Base-by-base conservation (phyloP, 2,888 invertebrate species). In the Ischnura elegans region DNA sequence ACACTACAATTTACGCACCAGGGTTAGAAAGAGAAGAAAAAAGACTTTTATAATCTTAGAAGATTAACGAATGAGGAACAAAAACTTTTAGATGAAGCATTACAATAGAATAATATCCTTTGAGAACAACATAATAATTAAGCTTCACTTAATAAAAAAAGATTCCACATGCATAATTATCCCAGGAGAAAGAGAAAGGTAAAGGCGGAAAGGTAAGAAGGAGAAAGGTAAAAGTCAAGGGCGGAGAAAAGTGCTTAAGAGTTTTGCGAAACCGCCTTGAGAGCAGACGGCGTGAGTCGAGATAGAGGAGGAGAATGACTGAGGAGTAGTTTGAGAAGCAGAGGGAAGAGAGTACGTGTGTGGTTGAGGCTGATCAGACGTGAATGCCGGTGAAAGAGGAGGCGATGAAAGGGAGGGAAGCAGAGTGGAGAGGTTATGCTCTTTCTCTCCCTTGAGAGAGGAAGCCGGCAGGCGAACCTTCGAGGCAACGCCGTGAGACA, bases 281-380 rank as follows among this genome's bases (percentile, higher is more conserved):
- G 51, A 51, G 86, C 10, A 10, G 45, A 46, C 16, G 86, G 10
- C 13, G 45, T n/a, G 46, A 86, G 46, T 2, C 16, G 43, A n/a
- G n/a, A 55, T 19, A 51, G 87, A 87, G 87, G 36, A 42, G 51
- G 87, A 29, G 55, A 42, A 46, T 42, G 76, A 76, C 76, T 13
- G 76, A 76, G 29, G 36, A 25, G 13, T 8, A 76, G 29, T 76
- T 76, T 8, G 10, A 76, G 76, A 76, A 36, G 36, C 36, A 29
- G 66, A 6, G 36, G 10, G 36, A 76, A 76, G 29, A 0, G 76
- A 29, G 36, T 76, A 25, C 10, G 76, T 36, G 29, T 29, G 29
- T 76, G 76, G 76, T 13, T 29, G 29, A 13, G 76, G 29, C 6
- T 21, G 36, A 25, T 29, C 29, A 13, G 76, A 76, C 29, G 45